Evolutionary conservation across 2,113 vertebrate genomes (phyloP), one percentile per base, ranked within the genome.

Genomic region (Mola mola): DNA sequence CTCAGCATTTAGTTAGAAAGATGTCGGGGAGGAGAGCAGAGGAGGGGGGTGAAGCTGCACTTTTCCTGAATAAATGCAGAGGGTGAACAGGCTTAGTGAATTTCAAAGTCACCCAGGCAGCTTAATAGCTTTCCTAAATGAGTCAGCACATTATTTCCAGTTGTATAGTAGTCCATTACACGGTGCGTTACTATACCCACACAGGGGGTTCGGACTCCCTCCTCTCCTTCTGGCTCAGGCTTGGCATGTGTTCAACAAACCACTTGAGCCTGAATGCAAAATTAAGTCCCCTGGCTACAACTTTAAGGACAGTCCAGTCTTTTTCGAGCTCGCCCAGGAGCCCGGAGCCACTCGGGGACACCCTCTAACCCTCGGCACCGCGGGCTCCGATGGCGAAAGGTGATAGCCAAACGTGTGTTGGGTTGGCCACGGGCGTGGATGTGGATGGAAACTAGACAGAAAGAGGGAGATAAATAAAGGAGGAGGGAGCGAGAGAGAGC

Each of bases 81-180:
- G 79, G 75, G 50, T 79, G 84, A 78, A 72, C 79, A 72, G 76
- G 81, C 76, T 86, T 84, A 87, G 83, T 82, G 81, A 82, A 85
- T 87, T 75, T 89, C 86, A 84, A 86, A 90, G 87, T 91, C 81
- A 88, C 86, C 83, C 84, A 82, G 78, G 82, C 77, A 26, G 58
- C 73, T 79, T 90, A 87, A 88, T 88, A 73, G 85, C 79, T 86
- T 72, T 61, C 78, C 58, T 79, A 81, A 88, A 88, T 88, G 88
- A 91, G 67, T 91, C 87, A 84, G 88, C 88, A 88, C 77, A 83
- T 89, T 83, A 83, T 84, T 83, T 87, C 81, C 81, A 78, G 74
- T 82, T 75, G 83, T 86, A 87, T 78, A 71, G 84, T 71, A 80
- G 81, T 89, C 85, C 87, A 89, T 87, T 88, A 88, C 84, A 82